Conservation (phyloP, 2,888 invertebrate species). For the Lumbricus terrestris region DNA sequence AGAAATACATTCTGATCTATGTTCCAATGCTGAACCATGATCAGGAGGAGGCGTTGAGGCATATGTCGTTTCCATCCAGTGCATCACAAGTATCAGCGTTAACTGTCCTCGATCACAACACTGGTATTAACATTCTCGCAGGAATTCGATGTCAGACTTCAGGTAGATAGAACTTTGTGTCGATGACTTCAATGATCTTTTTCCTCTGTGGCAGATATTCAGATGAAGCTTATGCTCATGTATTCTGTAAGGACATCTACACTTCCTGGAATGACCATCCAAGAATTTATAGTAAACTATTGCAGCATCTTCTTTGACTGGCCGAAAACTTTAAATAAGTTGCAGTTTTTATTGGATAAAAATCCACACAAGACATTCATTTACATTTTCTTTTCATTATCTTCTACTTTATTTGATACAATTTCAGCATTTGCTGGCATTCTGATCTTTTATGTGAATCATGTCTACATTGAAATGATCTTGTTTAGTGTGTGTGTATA, state of each 20-base stretch:
- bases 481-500: too few relatives aligned
- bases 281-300: background rate
- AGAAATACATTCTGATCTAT: slow-evolving; percentile 37
- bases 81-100: background rate
- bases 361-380: too few relatives aligned
- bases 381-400: too few relatives aligned
- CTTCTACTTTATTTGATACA: background rate
- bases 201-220: background rate
- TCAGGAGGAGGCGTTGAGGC: slow-evolving; percentile 37
- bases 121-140: background rate
- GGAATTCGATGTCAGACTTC: background rate
- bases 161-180: background rate
- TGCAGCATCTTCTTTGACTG: too few relatives aligned
- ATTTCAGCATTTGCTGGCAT: background rate
- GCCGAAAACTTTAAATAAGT: too few relatives aligned
- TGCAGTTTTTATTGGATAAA: too few relatives aligned
- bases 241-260: background rate
- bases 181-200: background rate
- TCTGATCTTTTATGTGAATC: background rate
- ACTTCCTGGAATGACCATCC: background rate
- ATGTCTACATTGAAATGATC: too few relatives aligned
- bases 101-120: slow-evolving; percentile 13
- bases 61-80: slow-evolving; percentile 27
- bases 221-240: background rate
- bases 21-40: slow-evolving; percentile 34